These are phyloP conservation scores for Noctua comes DNA, from an alignment of 2,888 invertebrate genomes.

Conservation along the genomic window DNA sequence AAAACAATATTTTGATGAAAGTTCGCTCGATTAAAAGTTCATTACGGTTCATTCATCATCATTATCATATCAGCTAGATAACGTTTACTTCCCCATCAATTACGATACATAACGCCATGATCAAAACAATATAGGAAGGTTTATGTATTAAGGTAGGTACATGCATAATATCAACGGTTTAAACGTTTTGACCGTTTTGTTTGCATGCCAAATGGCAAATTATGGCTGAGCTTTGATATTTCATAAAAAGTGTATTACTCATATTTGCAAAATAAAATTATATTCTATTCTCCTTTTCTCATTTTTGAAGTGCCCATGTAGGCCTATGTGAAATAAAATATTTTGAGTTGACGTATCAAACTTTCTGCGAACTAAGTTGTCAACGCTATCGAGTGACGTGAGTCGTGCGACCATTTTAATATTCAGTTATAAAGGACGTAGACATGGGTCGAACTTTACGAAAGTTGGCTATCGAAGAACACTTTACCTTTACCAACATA, in stretches of 20 bases:
- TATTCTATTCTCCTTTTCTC: neutral
- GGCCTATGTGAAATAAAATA: neutral
- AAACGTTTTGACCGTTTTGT: too few species aligned
- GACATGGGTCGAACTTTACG: neutral
- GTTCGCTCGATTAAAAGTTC: constrained; percentile 42
- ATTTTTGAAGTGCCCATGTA: neutral
- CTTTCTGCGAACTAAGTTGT: neutral
- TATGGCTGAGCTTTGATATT: too few species aligned
- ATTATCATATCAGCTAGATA: constrained; percentile 36
- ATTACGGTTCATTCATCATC: constrained; percentile 47
- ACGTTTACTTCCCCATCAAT: constrained; percentile 23
- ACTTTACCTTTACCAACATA: neutral
- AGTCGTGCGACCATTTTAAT: neutral
- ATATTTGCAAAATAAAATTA: too few species aligned
- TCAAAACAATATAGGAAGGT: neutral
- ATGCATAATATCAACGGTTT: too few species aligned
- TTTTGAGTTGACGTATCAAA: neutral
- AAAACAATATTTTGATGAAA: constrained; percentile 25
- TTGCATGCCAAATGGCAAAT: too few species aligned
- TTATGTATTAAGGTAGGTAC: neutral
- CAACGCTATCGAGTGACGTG: too few species aligned
- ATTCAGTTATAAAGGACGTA: neutral
- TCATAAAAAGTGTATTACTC: too few species aligned
- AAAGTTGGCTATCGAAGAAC: neutral
- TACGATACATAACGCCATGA: constrained; percentile 2